Base-by-base conservation (phyloP, 2,888 invertebrate genomes). In the Drosophila rellima region DNA sequence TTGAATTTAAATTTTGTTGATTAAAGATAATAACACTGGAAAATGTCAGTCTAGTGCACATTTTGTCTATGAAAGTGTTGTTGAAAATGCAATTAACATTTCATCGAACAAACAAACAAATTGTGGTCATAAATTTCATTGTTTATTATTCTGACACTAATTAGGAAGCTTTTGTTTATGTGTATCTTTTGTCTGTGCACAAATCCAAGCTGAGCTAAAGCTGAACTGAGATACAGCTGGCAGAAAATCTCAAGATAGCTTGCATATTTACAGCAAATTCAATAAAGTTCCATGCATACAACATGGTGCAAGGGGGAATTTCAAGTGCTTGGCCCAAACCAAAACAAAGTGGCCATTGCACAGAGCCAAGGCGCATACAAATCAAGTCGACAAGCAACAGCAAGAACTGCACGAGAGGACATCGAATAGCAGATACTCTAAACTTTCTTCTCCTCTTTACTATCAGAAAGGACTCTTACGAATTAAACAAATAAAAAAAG, bases 321-420 rank as follows among this genome's bases (percentile, higher is more conserved):
- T 66, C 83, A 70, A 86, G 78, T 66, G 62, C 39, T 64, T 56
- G 64, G 55, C 64, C 42, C 57, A 71, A 66, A 69, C 66, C 75
- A 81, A 82, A 75, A 67, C 84, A 77, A 72, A 80, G 81, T 89
- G 89, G 86, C 82, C 68, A 40, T 70, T 81, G 81, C 80, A 74
- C 39, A 45, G 55, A 68, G 75, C 66, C 88, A 74, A 68, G 71
- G 60, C 83, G 76, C 87, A 82, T 86, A 83, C 81, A 82, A 82
- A 82, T 85, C 82, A 88, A 85, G 60, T 56, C 39, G 51, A 77
- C 66, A 50, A 47, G 47, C 52, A 63, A 42, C 64, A 79, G 52
- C 72, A 80, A 69, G 31, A 54, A 42, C 15, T 37, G 18, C 40
- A 0, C 51, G 3, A 23, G 18, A 3, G 10, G 10, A 23, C 8